phyloP scores from a whole-genome alignment of 2,113 vertebrate species.

The Cathartes aura region DNA sequence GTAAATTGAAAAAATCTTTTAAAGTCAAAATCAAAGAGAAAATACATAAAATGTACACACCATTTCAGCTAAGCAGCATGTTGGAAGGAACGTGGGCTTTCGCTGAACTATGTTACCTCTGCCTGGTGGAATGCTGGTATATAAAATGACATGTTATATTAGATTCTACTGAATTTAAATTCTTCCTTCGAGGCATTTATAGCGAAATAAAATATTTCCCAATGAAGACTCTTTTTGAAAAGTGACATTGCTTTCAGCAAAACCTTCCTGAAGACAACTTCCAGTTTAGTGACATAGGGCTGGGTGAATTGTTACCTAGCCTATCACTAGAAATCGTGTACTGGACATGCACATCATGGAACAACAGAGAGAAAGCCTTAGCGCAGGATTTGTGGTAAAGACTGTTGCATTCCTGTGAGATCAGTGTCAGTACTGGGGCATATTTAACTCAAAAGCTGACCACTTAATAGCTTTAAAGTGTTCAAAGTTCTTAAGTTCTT shows the following conservation, averaged over 20 bases:
- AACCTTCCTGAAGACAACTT: slow-evolving; percentile 2
- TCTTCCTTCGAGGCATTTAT: background rate
- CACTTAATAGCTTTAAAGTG: slow-evolving; percentile 13
- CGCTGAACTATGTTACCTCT: background rate
- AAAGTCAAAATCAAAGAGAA: background rate
- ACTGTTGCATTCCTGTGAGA: background rate
- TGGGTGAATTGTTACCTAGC: background rate
- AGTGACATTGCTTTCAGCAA: slow-evolving; percentile 13
- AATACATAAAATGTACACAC: background rate
- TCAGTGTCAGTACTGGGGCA: background rate
- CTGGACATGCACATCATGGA: background rate
- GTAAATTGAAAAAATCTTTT: slow-evolving; percentile 9
- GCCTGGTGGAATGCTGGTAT: slow-evolving; percentile 17
- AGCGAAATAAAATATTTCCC: slow-evolving; percentile 14
- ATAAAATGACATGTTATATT: slow-evolving; percentile 49
- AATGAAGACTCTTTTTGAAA: background rate
- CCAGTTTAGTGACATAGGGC: background rate
- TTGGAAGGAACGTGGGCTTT: background rate
- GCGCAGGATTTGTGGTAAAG: background rate
- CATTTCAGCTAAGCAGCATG: background rate
- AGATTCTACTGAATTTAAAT: slow-evolving; percentile 21
- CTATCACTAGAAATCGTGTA: background rate
- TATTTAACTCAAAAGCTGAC: background rate
- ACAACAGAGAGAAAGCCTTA: background rate
- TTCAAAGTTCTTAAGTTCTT: background rate